Percentiles rank a stretch among this genome's conserved stretches.
phyloP scores from a whole-genome alignment of 2,888 invertebrate genomes.

The Tanytarsus gracilentus region DNA sequence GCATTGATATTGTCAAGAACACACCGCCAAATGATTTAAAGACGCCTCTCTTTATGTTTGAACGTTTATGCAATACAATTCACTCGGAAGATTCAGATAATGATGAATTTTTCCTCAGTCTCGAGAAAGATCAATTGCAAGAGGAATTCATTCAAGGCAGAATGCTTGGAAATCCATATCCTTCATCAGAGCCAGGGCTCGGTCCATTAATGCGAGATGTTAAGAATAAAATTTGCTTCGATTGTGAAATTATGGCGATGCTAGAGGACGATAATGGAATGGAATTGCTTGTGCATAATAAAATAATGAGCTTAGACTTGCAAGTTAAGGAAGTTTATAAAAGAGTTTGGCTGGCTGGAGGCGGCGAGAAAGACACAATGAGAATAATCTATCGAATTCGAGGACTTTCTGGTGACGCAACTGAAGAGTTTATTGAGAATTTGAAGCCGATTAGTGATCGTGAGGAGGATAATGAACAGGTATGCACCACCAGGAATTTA shows the following conservation, averaged over 20 bases:
- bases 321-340: conserved; percentile 87
- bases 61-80: conserved; percentile 92
- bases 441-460: conserved; percentile 77
- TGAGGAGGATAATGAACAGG: conserved; percentile 88
- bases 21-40: conserved; percentile 84
- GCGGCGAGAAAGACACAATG: conserved; percentile 92
- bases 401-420: conserved; percentile 94
- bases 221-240: conserved; percentile 96
- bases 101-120: conserved; percentile 89
- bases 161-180: conserved; percentile 97
- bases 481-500: too few relatives aligned
- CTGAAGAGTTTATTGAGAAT: conserved; percentile 96
- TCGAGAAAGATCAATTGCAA: conserved; percentile 97
- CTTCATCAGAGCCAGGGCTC: conserved; percentile 83
- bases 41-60: conserved; percentile 96
- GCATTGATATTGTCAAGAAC: conserved; percentile 90
- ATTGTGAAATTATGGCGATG: conserved; percentile 95
- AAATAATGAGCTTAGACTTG: conserved; percentile 93
- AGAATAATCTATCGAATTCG: conserved; percentile 96
- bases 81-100: conserved; percentile 96
- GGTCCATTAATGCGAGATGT: conserved; percentile 98
- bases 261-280: conserved; percentile 98
- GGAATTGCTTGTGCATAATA: conserved; percentile 95
- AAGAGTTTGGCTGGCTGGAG: conserved; percentile 77
- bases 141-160: conserved; percentile 94